Evolutionary conservation across 2,113 vertebrate genomes (phyloP).

Genomic region (Semicossyphus pulcher): DNA sequence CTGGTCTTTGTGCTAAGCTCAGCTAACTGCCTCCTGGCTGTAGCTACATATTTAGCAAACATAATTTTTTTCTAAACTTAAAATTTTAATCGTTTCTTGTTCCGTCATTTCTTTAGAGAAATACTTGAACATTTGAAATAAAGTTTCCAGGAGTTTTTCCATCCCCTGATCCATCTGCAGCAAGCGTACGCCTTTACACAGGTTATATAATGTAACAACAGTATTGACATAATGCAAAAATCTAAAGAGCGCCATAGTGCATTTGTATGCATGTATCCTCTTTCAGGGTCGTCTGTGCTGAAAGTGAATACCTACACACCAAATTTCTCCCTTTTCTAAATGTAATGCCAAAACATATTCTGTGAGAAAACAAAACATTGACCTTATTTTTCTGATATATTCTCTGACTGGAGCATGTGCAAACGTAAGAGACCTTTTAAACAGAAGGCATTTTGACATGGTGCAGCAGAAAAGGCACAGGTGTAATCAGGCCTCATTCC

Average conservation of each 20-base stretch:
- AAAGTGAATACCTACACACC: conserved; percentile 41
- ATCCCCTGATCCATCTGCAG: conserved; percentile 7
- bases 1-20: too few relatives aligned
- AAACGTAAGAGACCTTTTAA: conserved; percentile 31
- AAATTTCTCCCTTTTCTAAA: conserved; percentile 75
- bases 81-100: background rate
- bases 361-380: background rate
- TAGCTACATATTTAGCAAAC: too few relatives aligned
- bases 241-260: conserved; percentile 62
- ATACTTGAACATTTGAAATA: background rate
- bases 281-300: conserved; percentile 22
- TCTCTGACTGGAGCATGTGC: conserved; percentile 38
- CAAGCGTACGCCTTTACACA: conserved; percentile 24
- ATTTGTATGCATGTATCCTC: conserved; percentile 58
- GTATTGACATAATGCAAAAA: conserved; percentile 27
- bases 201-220: conserved; percentile 28
- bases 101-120: background rate
- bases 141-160: conserved; percentile 27
- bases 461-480: background rate
- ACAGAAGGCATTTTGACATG: conserved; percentile 2
- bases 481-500: too few relatives aligned
- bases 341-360: conserved; percentile 61
- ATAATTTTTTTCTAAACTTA: too few relatives aligned
- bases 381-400: conserved; percentile 7
- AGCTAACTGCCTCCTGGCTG: too few relatives aligned